A percentile compares a stretch with the other conserved stretches of the same genome.
These are phyloP conservation scores for Sceloporus undulatus DNA, from an alignment of 2,113 vertebrate genomes.

Conservation along the genomic window DNA sequence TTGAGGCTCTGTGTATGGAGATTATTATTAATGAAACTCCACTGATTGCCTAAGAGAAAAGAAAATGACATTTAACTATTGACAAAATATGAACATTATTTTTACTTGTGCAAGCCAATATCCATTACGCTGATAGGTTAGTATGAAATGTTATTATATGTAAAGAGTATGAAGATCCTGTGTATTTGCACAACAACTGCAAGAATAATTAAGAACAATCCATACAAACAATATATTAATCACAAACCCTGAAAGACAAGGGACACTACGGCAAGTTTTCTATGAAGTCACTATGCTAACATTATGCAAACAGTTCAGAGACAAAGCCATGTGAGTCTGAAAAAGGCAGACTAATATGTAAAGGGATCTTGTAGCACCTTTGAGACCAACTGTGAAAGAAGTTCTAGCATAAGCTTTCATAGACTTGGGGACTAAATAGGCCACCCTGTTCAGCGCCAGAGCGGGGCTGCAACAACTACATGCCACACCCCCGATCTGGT, in stretches of 20 bases:
- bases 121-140: not conserved
- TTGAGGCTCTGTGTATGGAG: constrained; percentile 93
- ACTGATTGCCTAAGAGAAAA: constrained; percentile 89
- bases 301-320: too few species aligned
- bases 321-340: too few species aligned
- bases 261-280: too few species aligned
- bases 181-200: not conserved
- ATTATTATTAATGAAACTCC: constrained; percentile 99
- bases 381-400: too few species aligned
- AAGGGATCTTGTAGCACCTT: too few species aligned
- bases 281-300: too few species aligned
- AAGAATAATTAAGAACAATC: not conserved
- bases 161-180: not conserved
- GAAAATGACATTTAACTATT: not conserved
- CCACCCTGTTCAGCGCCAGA: too few species aligned
- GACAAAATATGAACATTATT: not conserved
- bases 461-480: too few species aligned
- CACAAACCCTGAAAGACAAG: not conserved
- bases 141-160: not conserved
- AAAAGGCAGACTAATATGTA: too few species aligned
- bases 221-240: not conserved
- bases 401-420: too few species aligned
- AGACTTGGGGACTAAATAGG: too few species aligned
- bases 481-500: too few species aligned
- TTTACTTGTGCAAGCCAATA: not conserved